Evolutionary conservation across 2,797 vertebrate genomes (phyloP), one percentile per base, ranked within the genome.

Genomic region (Anabacerthia variegaticeps): DNA sequence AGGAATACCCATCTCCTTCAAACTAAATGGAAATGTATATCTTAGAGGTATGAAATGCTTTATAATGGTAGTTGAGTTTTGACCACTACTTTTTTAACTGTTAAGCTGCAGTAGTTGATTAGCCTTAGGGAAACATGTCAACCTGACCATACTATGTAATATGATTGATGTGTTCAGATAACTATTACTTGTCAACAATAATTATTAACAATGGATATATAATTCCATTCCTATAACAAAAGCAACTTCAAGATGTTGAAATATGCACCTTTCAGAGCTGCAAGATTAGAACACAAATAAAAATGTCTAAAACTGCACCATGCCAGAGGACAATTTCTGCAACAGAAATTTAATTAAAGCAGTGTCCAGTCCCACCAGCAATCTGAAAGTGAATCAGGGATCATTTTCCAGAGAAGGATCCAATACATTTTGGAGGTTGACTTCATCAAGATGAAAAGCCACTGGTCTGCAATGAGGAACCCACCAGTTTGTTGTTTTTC

Each of bases 171-270:
- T 96, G 93, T 92, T 98, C 95, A 93, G 93, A 91, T 97, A 97
- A 97, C 93, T 97, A 98, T 95, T 97, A 97, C 93, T 97, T 97
- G 93, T 97, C 98, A 98, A 97, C 96, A 97, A 85, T 98, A 97
- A 96, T 97, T 97, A 97, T 97, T 98, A 98, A 97, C 96, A 95
- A 97, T 98, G 97, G 96, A 96, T 98, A 98, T 97, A 98, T 97
- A 97, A 96, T 98, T 97, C 97, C 96, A 98, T 98, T 98, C 97
- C 97, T 97, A 97, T 97, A 97, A 98, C 90, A 98, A 98, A 97
- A 98, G 93, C 92, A 97, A 97, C 78, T 95, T 97, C 90, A 95
- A 96, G 96, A 95, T 97, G 95, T 97, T 97, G 96, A 97, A 98
- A 97, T 96, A 96, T 92, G 90, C 97, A 97, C 90, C 92, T 97